Conservation (phyloP, 2,797 vertebrate species). For the Okamejei kenojei region DNA sequence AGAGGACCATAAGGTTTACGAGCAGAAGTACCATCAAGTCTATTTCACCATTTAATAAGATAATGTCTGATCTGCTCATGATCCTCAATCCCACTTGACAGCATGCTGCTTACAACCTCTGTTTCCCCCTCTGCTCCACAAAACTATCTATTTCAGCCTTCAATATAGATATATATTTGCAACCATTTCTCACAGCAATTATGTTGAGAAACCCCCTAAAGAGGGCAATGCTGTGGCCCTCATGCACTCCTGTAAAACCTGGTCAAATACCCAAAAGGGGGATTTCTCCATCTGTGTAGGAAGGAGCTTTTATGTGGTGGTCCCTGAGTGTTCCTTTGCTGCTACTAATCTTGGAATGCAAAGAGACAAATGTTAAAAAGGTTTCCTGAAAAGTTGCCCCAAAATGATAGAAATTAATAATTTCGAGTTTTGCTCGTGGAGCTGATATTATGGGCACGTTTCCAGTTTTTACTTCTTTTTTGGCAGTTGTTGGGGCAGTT, state of each 20-base stretch:
- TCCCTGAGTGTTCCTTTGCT: neutral
- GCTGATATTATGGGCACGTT: neutral
- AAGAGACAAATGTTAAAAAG: neutral
- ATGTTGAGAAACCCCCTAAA: neutral
- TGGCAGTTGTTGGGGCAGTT: too few relatives aligned
- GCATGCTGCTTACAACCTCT: too few relatives aligned
- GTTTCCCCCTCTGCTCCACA: too few relatives aligned
- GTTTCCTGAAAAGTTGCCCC: neutral
- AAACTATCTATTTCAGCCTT: too few relatives aligned
- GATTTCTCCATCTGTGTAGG: neutral
- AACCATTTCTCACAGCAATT: neutral
- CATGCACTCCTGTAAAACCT: neutral
- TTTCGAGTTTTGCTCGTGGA: neutral
- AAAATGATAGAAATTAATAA: neutral
- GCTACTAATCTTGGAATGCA: too few relatives aligned
- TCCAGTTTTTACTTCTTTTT: neutral
- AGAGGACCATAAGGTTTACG: neutral
- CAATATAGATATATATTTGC: too few relatives aligned
- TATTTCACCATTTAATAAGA: too few relatives aligned
- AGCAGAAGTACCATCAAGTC: too few relatives aligned
- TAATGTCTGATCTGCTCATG: too few relatives aligned
- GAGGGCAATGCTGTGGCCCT: neutral
- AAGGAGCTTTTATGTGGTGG: neutral
- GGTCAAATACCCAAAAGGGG: neutral
- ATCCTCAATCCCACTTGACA: too few relatives aligned